Conservation (phyloP, 2,797 vertebrate genomes). For the Crenuchus spilurus region DNA sequence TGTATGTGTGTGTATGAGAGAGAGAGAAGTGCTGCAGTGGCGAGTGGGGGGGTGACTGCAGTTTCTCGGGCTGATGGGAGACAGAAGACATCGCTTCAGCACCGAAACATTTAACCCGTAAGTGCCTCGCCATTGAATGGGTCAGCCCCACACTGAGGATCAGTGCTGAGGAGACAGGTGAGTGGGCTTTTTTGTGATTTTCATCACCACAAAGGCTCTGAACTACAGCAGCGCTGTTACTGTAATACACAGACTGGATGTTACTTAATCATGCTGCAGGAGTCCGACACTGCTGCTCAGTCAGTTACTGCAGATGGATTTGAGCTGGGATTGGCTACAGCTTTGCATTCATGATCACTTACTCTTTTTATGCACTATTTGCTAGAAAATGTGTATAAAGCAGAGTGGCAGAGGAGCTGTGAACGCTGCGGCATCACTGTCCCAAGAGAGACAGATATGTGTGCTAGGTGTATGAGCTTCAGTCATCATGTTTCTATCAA, state of each 20-base stretch:
- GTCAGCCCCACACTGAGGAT: conserved; percentile 67
- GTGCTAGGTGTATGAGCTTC: neutral
- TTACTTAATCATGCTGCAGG: conserved; percentile 37
- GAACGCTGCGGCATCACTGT: conserved; percentile 6
- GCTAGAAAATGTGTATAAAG: too few relatives aligned
- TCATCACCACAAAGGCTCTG: neutral
- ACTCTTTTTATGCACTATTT: conserved; percentile 4
- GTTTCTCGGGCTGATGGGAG: conserved; percentile 77
- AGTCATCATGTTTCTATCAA: conserved; percentile 1
- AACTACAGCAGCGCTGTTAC: conserved; percentile 6
- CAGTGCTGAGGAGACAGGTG: conserved; percentile 69
- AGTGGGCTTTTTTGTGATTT: conserved; percentile 17
- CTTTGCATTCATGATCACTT: neutral
- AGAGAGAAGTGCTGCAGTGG: conserved; percentile 78
- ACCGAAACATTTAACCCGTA: conserved; percentile 69
- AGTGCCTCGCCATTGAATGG: conserved; percentile 78
- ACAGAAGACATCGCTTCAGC: conserved; percentile 68
- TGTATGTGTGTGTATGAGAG: conserved; percentile 59
- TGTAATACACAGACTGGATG: conserved; percentile 13
- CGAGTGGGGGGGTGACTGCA: conserved; percentile 77
- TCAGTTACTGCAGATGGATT: conserved; percentile 16
- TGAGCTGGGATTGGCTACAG: neutral
- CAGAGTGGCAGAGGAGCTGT: neutral
- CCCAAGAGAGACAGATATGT: neutral
- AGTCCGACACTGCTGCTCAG: conserved; percentile 10